Evolutionary conservation across 2,113 vertebrate species (phyloP).

Genomic region (Clarias batrachus): DNA sequence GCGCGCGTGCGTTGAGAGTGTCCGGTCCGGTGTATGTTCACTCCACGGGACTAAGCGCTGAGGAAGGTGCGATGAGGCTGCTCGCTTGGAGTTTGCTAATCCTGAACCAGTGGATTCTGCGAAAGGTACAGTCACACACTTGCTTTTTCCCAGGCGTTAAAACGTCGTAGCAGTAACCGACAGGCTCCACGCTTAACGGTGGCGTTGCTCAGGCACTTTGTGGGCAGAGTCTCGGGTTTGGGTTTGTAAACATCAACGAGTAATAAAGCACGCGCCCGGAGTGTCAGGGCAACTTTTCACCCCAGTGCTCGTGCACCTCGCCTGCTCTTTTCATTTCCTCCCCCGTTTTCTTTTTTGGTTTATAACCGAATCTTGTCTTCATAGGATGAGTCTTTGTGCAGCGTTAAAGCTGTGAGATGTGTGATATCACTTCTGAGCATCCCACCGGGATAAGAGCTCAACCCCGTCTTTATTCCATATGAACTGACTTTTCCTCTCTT

Average conservation of each 20-base stretch:
- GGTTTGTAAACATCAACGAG: neutral
- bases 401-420: neutral
- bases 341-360: neutral
- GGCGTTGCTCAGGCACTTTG: too few relatives aligned
- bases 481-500: neutral
- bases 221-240: neutral
- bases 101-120: conserved; percentile 75
- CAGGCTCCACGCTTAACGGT: neutral
- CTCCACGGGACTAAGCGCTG: conserved; percentile 67
- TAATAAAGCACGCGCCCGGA: neutral
- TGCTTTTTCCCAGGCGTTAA: neutral
- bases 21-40: conserved; percentile 72
- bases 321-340: neutral
- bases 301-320: neutral
- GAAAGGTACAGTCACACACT: conserved; percentile 63
- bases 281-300: conserved; percentile 15
- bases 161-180: neutral
- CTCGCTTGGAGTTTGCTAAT: conserved; percentile 74
- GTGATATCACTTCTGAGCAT: neutral
- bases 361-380: too few relatives aligned
- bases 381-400: neutral
- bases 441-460: neutral
- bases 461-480: neutral
- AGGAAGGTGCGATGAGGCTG: conserved; percentile 77
- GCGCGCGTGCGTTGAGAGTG: conserved; percentile 20